Conservation (phyloP, 2,888 invertebrate genomes). For the Acleris sparsana region DNA sequence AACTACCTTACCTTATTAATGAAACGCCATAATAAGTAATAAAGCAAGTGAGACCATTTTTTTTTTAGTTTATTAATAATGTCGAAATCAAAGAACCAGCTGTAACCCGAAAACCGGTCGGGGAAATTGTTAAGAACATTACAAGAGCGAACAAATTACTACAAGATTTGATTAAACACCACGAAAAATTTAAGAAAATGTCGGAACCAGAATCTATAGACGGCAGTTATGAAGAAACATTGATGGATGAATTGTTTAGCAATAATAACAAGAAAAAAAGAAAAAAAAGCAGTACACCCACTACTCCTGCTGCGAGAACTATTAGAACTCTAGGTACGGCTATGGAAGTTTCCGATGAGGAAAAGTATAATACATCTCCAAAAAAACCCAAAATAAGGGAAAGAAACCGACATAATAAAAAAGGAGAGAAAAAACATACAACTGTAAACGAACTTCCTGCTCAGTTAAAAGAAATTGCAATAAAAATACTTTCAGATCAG, state of each 20-base stretch:
- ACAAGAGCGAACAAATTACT: slow-evolving; percentile 59
- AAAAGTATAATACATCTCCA: not conserved
- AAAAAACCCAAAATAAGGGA: slow-evolving; percentile 23
- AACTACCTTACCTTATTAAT: too few species aligned
- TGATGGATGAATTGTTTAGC: slow-evolving; percentile 44
- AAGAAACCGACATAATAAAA: not conserved
- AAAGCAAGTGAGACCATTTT: not conserved
- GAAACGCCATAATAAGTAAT: not conserved
- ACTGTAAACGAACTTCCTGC: too few species aligned
- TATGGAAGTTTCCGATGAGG: not conserved
- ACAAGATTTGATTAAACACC: slow-evolving; percentile 60
- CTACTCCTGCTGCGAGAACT: not conserved
- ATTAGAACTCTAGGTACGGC: slow-evolving; percentile 2
- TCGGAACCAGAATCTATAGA: slow-evolving; percentile 50
- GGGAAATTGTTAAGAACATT: slow-evolving; percentile 64
- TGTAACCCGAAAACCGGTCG: slow-evolving; percentile 41
- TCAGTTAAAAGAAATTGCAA: too few species aligned
- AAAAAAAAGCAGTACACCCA: slow-evolving; percentile 21
- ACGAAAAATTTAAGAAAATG: slow-evolving; percentile 56
- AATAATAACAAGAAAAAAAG: slow-evolving; percentile 21
- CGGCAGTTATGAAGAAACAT: slow-evolving; percentile 44
- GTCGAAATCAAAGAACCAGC: slow-evolving; percentile 17
- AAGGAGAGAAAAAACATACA: not conserved
- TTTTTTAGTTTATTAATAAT: slow-evolving; percentile 38
- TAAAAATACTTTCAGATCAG: too few species aligned